A percentile compares a stretch with the other conserved stretches of the same genome.
Conservation (phyloP, 2,113 vertebrate species). For the Microtus pennsylvanicus region DNA sequence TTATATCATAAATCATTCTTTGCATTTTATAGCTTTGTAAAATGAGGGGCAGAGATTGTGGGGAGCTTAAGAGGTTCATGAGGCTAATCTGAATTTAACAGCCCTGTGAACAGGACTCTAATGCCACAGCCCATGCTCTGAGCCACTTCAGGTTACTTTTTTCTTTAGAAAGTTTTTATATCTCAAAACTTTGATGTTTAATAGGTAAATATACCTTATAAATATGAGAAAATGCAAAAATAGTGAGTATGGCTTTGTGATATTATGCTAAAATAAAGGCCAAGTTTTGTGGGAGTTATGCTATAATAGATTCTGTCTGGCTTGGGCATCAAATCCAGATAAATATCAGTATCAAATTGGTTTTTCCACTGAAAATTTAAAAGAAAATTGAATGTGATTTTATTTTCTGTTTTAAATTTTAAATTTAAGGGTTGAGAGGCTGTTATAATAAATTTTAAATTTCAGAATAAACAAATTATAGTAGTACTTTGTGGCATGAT, state of each 20-base stretch:
- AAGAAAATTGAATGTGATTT: background rate
- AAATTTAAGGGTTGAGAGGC: background rate
- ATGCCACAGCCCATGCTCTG: background rate
- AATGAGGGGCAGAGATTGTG: background rate
- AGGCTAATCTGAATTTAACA: background rate
- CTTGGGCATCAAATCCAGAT: slow-evolving; percentile 5
- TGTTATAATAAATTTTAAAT: slow-evolving; percentile 14
- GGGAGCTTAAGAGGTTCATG: background rate
- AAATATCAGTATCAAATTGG: background rate
- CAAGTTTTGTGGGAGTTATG: background rate
- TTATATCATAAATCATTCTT: background rate
- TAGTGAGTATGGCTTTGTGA: background rate
- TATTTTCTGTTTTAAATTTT: background rate
- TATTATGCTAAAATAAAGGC: background rate
- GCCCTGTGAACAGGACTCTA: background rate
- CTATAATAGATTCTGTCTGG: background rate
- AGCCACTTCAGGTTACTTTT: background rate
- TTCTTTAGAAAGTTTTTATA: slow-evolving; percentile 23
- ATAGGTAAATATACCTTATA: background rate
- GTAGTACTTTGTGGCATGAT: background rate
- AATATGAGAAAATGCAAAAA: background rate
- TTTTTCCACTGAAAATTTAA: slow-evolving; percentile 27
- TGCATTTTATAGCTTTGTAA: background rate
- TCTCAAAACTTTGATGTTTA: slow-evolving; percentile 3
- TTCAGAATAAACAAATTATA: background rate